These are phyloP conservation scores for Allolobophora icterica DNA, from an alignment of 2,888 invertebrate species.

Conservation along the genomic window DNA sequence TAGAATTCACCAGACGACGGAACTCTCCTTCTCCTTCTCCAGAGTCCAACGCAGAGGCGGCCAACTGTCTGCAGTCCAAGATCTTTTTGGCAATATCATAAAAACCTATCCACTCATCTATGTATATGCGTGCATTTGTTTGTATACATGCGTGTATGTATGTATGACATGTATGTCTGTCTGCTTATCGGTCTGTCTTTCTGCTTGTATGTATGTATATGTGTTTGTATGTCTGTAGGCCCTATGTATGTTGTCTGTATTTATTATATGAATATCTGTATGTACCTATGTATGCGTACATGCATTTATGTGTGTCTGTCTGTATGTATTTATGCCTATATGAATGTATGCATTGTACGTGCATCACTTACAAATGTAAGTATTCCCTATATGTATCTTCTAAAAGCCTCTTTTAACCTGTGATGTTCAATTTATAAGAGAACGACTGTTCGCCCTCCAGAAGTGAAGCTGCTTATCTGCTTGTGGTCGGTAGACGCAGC, in stretches of 20 bases:
- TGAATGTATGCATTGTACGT: not conserved
- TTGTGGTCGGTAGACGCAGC: too few species aligned
- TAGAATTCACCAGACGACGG: not conserved
- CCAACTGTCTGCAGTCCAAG: not conserved
- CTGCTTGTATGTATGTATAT: not conserved
- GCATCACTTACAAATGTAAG: too few species aligned
- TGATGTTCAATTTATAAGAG: too few species aligned
- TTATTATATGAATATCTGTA: too few species aligned
- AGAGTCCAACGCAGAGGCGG: not conserved
- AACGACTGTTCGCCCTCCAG: too few species aligned
- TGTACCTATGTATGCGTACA: not conserved
- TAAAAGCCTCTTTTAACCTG: too few species aligned
- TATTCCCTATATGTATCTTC: too few species aligned
- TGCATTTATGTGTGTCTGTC: not conserved
- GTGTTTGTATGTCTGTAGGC: not conserved
- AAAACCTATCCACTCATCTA: not conserved
- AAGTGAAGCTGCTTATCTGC: too few species aligned
- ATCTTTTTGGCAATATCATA: conserved; percentile 7
- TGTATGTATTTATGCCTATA: not conserved
- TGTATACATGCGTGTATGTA: not conserved
- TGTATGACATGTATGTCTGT: not conserved
- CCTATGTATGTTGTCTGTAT: not conserved
- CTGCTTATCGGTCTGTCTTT: not conserved
- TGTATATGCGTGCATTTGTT: not conserved
- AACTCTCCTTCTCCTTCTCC: not conserved